Base-by-base conservation (phyloP, 2,797 vertebrate genomes). In the Notoglanidium macrostoma region DNA sequence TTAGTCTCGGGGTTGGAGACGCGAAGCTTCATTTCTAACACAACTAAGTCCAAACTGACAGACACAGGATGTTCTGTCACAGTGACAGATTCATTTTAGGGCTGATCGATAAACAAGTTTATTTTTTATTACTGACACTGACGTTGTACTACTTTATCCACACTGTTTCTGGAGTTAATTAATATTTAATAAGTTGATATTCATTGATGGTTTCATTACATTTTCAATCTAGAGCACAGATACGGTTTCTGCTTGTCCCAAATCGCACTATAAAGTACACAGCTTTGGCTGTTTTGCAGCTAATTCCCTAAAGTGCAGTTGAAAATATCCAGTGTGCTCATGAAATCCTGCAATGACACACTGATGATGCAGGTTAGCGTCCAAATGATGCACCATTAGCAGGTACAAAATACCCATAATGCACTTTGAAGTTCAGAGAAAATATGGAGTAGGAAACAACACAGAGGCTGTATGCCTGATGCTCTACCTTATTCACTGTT, bases 11-110 rank as follows among this genome's bases (percentile, higher is more conserved):
- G 67, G 68, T 73, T 32, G 74, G 44, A 72, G n/a, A 35, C 49
- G 2, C n/a, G 7, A 40, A 51, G 57, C 77, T 72, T 65, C 46
- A 32, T 74, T 61, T 65, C 11, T 5, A 67, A 35, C 26, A 15
- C 77, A 57, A n/a, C 83, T 65, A 29, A 40, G 65, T 63, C 73
- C n/a, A 59, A 88, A 85, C 44, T 65, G 87, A 81, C 63, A 32
- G 57, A 59, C 83, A 3, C 40, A 59, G 49, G 40, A 84, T 72
- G 65, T 21, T 84, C 54, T 57, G 61, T 51, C 74, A 77, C 49
- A 63, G 21, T 51, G 84, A 54, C 29, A 74, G 40, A 40, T 40
- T 61, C 46, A 15, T 49, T 83, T 44, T 59, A 40, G n/a, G 26
- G 8, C 26, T 49, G 11, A 65, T 82, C 61, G 17, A 82, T 82